These are phyloP conservation scores for Drosophila prolongata DNA, from an alignment of 2,888 invertebrate species.

Conservation along the genomic window DNA sequence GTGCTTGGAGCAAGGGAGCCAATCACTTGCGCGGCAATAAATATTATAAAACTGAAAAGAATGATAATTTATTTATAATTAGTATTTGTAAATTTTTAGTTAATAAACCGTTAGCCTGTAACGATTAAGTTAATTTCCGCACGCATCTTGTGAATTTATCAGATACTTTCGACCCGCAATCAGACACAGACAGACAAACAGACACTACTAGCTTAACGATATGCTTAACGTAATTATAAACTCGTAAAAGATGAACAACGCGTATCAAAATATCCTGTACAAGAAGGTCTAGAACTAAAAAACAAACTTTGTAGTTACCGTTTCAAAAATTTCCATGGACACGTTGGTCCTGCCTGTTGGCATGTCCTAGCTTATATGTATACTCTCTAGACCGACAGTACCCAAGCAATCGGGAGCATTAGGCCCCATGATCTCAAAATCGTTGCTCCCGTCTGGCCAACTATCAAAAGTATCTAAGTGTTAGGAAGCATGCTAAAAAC, in stretches of 20 bases:
- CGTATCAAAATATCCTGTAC: constrained; percentile 63
- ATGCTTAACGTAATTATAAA: constrained; percentile 27
- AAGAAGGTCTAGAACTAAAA: constrained; percentile 30
- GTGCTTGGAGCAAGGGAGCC: constrained; percentile 50
- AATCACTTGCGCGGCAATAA: constrained; percentile 60
- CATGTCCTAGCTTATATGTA: constrained; percentile 30
- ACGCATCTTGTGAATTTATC: constrained; percentile 53
- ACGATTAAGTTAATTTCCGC: constrained; percentile 55
- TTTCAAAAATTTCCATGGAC: constrained; percentile 35
- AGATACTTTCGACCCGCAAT: constrained; percentile 37
- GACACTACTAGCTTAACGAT: constrained; percentile 32
- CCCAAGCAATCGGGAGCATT: constrained; percentile 14
- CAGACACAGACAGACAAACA: constrained; percentile 22
- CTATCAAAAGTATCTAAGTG: constrained; percentile 38
- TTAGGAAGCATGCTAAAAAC: constrained; percentile 24
- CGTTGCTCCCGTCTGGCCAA: constrained; percentile 26
- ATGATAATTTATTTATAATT: constrained; percentile 76
- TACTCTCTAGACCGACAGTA: constrained; percentile 5
- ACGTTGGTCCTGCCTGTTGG: constrained; percentile 41
- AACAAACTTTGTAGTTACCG: constrained; percentile 48
- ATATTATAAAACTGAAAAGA: constrained; percentile 61
- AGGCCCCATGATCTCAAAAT: constrained; percentile 41
- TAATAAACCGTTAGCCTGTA: constrained; percentile 68
- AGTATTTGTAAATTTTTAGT: constrained; percentile 75
- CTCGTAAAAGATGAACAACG: constrained; percentile 52